Conservation (phyloP, 2,888 invertebrate genomes). For the Actias luna region DNA sequence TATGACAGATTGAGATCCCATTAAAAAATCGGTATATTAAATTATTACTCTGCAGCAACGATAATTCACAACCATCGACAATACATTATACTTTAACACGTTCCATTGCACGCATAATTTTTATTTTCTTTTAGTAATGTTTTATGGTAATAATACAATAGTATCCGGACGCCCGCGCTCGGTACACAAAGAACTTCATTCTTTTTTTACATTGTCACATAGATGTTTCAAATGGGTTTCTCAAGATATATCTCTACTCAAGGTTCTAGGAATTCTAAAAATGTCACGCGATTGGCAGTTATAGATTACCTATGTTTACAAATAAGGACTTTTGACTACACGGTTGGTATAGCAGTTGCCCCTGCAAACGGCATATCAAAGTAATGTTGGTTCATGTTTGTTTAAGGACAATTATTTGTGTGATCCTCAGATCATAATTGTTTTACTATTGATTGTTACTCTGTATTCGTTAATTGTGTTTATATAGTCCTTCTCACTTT, state of each 20-base stretch:
- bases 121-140: constrained; percentile 42
- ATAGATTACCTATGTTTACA: neutral
- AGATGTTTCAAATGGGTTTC: constrained; percentile 43
- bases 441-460: too few relatives aligned
- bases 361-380: too few relatives aligned
- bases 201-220: constrained; percentile 44
- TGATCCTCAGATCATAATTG: too few relatives aligned
- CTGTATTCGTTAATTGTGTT: too few relatives aligned
- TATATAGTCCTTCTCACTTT: too few relatives aligned
- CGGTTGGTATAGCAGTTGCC: too few relatives aligned
- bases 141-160: constrained; percentile 64
- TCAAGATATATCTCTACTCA: constrained; percentile 41
- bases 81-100: constrained; percentile 25
- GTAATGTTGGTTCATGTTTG: too few relatives aligned
- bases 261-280: constrained; percentile 25
- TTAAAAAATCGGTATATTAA: neutral
- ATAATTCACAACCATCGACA: constrained; percentile 7
- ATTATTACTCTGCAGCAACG: neutral
- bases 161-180: constrained; percentile 34
- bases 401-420: too few relatives aligned
- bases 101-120: constrained; percentile 42
- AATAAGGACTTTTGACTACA: too few relatives aligned
- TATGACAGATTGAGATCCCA: neutral
- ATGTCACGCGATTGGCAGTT: constrained; percentile 29
- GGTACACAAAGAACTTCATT: constrained; percentile 30